These are phyloP conservation scores for Oedothorax gibbosus DNA, from an alignment of 1,140 invertebrate genomes.

Conservation along the genomic window DNA sequence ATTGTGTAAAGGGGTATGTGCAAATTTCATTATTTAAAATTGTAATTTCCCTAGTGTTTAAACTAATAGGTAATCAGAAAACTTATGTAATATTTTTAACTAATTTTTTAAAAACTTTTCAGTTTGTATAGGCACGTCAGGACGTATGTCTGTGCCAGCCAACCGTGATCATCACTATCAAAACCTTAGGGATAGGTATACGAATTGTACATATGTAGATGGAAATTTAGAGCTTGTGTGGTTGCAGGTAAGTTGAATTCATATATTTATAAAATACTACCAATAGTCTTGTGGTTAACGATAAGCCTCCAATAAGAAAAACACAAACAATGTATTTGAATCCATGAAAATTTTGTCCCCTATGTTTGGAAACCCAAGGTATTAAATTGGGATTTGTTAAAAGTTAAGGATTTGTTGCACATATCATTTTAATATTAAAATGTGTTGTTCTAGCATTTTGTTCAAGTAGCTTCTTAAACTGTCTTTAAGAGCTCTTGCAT, in stretches of 20 bases:
- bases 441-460: too few species aligned
- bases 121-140: conserved; percentile 96
- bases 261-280: too few species aligned
- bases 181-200: conserved; percentile 90
- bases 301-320: not conserved
- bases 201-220: conserved; percentile 97
- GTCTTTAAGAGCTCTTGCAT: too few species aligned
- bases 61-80: not conserved
- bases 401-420: too few species aligned
- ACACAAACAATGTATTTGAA: not conserved
- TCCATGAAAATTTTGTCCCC: too few species aligned
- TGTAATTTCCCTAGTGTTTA: not conserved
- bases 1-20: too few species aligned
- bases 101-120: conserved; percentile 42
- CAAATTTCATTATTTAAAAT: not conserved
- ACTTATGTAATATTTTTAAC: not conserved
- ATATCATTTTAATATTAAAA: too few species aligned
- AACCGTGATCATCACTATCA: conserved; percentile 90
- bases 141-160: conserved; percentile 90
- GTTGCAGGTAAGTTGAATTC: conserved; percentile 73
- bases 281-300: not conserved
- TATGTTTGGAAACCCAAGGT: too few species aligned
- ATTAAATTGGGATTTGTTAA: too few species aligned
- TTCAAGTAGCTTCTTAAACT: too few species aligned
- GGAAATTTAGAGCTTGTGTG: conserved; percentile 96